Conservation (phyloP, 2,797 vertebrate genomes). For the Silurus lanzhouensis region DNA sequence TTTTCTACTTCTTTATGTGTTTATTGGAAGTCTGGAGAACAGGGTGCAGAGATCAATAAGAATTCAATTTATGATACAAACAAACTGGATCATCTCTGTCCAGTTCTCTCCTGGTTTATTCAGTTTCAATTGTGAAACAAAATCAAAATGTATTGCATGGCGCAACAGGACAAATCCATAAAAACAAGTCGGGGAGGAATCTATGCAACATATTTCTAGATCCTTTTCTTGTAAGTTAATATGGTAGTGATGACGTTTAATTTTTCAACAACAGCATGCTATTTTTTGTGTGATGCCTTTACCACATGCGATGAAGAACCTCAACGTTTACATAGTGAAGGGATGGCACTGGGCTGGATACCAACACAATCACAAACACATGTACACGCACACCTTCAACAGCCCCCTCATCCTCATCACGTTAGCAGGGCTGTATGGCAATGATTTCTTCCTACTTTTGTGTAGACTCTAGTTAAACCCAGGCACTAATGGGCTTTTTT, state of each 20-base stretch:
- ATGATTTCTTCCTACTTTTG: constrained; percentile 72
- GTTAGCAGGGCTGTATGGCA: constrained; percentile 61
- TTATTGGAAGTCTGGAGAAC: constrained; percentile 36
- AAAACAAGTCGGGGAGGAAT: not conserved
- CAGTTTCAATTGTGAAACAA: not conserved
- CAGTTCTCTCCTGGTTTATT: constrained; percentile 15
- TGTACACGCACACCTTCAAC: constrained; percentile 32
- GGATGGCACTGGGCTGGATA: constrained; percentile 34
- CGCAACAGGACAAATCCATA: constrained; percentile 5
- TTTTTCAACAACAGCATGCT: not conserved
- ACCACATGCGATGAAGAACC: constrained; percentile 22
- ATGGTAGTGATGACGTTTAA: not conserved
- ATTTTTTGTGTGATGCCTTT: not conserved
- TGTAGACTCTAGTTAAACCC: constrained; percentile 75
- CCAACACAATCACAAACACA: constrained; percentile 22
- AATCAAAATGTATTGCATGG: not conserved
- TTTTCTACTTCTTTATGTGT: constrained; percentile 33
- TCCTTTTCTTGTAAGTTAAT: not conserved
- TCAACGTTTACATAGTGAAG: constrained; percentile 32
- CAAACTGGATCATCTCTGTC: constrained; percentile 26
- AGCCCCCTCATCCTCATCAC: constrained; percentile 51
- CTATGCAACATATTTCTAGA: not conserved
- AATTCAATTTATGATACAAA: constrained; percentile 38
- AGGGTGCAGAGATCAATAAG: constrained; percentile 37
- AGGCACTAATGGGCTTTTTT: constrained; percentile 73